Evolutionary conservation across 2,797 vertebrate species (phyloP).

Genomic region (Aphelocoma californica): DNA sequence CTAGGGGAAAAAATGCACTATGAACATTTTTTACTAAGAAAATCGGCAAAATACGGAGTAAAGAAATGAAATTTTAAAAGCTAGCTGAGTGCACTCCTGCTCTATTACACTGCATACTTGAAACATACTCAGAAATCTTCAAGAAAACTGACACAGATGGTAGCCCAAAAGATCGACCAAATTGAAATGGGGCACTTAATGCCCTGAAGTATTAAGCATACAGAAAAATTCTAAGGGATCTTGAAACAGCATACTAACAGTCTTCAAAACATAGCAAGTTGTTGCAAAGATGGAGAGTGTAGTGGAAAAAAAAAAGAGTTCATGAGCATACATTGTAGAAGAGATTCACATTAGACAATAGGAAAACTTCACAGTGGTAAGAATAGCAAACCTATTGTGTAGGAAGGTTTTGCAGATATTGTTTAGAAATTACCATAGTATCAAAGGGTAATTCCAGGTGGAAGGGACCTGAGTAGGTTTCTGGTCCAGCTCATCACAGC

Average conservation of each 20-base stretch:
- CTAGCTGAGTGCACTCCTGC: background rate
- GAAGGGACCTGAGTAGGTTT: background rate
- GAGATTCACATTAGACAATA: background rate
- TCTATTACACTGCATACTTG: background rate
- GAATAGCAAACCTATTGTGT: background rate
- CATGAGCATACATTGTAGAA: background rate
- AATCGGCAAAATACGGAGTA: background rate
- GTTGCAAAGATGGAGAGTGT: background rate
- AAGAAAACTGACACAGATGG: background rate
- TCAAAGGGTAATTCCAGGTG: background rate
- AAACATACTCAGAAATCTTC: background rate
- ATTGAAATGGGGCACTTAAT: background rate
- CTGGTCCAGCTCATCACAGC: background rate
- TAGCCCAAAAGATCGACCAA: background rate
- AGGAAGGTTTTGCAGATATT: background rate
- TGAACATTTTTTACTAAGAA: background rate
- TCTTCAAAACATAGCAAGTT: background rate
- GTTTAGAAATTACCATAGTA: background rate
- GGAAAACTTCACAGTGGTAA: background rate
- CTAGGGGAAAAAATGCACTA: background rate
- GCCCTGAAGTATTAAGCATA: background rate
- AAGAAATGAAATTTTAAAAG: background rate
- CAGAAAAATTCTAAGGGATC: background rate
- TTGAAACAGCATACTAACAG: background rate
- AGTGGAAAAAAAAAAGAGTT: background rate